Percentiles rank a stretch among this genome's conserved stretches.
These are phyloP conservation scores for Ectropis crepuscularia DNA, from an alignment of 2,888 invertebrate species.

Conservation along the genomic window DNA sequence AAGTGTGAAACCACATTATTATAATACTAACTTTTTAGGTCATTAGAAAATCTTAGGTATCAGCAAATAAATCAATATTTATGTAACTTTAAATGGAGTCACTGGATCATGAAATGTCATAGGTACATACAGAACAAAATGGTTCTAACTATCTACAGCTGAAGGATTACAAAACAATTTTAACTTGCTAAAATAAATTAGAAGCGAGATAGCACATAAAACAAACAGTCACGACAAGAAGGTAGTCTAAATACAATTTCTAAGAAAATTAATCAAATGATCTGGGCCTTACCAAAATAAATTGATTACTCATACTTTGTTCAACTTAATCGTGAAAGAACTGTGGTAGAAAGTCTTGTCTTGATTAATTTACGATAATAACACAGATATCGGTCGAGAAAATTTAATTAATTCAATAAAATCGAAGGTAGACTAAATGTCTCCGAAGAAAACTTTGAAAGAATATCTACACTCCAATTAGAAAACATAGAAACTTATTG, in stretches of 20 bases:
- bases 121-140: no score
- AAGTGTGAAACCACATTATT: no score
- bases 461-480: conserved; percentile 4
- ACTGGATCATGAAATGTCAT: no score
- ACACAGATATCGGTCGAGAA: neutral
- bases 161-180: neutral
- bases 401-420: conserved; percentile 8
- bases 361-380: neutral
- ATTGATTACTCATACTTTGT: conserved; percentile 32
- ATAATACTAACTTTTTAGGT: no score
- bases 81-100: no score
- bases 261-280: conserved; percentile 18
- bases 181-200: neutral
- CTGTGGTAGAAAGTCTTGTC: conserved; percentile 7
- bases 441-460: conserved; percentile 27
- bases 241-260: conserved; percentile 20
- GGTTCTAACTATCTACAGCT: neutral
- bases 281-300: conserved; percentile 22
- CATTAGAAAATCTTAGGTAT: no score
- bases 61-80: no score
- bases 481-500: conserved; percentile 46
- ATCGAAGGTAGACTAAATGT: conserved; percentile 32
- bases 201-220: conserved; percentile 5
- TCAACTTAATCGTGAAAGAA: conserved; percentile 4
- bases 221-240: conserved; percentile 12